Evolutionary conservation across 2,888 invertebrate species (phyloP).

Genomic region (Diplolepis rosae): DNA sequence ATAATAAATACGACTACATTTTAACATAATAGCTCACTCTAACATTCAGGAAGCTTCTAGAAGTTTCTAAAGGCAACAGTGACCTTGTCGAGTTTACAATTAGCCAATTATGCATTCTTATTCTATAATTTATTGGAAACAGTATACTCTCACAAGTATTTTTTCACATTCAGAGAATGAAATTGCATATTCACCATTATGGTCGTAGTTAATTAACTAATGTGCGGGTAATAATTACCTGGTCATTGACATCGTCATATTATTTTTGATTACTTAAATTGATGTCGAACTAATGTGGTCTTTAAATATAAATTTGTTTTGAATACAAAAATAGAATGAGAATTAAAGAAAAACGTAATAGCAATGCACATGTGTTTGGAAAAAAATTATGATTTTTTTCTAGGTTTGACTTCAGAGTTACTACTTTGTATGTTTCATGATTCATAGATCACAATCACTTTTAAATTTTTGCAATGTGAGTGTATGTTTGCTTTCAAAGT

Average conservation of each 20-base stretch:
- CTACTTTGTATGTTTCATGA: background rate
- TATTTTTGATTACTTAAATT: background rate
- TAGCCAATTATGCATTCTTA: constrained; percentile 1
- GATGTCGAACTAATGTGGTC: background rate
- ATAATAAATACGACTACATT: constrained; percentile 19
- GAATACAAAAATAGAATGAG: background rate
- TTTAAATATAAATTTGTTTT: background rate
- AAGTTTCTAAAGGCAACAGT: constrained; percentile 23
- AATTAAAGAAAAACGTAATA: background rate
- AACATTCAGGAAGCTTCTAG: constrained; percentile 7
- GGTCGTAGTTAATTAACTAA: background rate
- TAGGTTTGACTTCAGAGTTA: background rate
- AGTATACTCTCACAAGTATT: background rate
- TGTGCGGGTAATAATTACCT: background rate
- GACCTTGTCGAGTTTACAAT: background rate
- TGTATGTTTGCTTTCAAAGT: background rate
- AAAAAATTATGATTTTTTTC: background rate
- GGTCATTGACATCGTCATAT: background rate
- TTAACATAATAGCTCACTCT: constrained; percentile 27
- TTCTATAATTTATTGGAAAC: background rate
- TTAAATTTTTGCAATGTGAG: constrained; percentile 10
- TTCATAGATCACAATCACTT: background rate
- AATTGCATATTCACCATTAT: background rate
- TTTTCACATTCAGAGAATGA: background rate
- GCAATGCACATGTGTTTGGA: background rate